Conservation (phyloP, 2,113 vertebrate species). For the Periophthalmus modestus region DNA sequence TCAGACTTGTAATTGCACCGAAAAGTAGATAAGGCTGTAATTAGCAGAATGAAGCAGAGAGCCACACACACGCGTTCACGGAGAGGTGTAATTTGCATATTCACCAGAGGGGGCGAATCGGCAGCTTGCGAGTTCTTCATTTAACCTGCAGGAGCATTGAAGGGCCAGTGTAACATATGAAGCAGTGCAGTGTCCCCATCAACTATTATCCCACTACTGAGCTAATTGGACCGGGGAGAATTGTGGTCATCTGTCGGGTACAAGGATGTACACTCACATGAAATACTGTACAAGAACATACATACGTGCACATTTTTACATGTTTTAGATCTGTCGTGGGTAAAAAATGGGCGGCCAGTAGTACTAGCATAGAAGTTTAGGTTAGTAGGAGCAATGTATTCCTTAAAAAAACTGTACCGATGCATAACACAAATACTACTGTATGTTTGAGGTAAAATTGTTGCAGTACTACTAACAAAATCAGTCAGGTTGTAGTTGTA, state of each 20-base stretch:
- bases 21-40: no score
- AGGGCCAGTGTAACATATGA: slow-evolving; percentile 8
- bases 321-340: no score
- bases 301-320: no score
- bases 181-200: background rate
- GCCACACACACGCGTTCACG: slow-evolving; percentile 11
- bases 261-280: background rate
- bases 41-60: slow-evolving; percentile 53
- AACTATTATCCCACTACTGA: background rate
- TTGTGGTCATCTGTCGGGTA: background rate
- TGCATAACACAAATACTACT: no score
- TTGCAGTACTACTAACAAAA: no score
- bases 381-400: no score
- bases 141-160: slow-evolving; percentile 34
- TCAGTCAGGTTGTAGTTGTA: no score
- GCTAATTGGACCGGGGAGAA: background rate
- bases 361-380: no score
- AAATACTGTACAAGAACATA: background rate
- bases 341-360: no score
- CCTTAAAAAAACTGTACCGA: no score
- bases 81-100: slow-evolving; percentile 42
- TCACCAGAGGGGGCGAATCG: slow-evolving; percentile 47
- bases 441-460: no score
- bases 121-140: slow-evolving; percentile 14
- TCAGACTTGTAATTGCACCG: slow-evolving; percentile 54